Percentiles rank a stretch among this genome's conserved stretches.
These are phyloP conservation scores for Callospermophilus lateralis DNA, from an alignment of 2,113 vertebrate genomes.

Conservation along the genomic window DNA sequence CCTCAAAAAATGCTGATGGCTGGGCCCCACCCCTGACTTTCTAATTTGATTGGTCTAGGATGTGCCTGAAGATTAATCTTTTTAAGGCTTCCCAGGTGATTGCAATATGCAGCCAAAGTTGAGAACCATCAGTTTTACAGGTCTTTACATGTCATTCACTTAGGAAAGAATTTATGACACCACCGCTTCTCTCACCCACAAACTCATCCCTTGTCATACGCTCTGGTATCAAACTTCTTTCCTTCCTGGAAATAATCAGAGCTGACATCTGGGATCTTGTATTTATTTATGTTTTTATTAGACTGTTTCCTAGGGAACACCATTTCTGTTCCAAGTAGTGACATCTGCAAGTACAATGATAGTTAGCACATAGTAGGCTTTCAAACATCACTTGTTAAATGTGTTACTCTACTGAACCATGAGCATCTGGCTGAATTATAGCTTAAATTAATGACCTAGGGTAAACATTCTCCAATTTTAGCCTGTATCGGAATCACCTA, in stretches of 20 bases:
- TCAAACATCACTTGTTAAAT: neutral
- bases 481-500: neutral
- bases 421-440: neutral
- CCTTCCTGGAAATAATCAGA: conserved; percentile 29
- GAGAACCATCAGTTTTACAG: neutral
- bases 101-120: neutral
- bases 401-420: neutral
- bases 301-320: neutral
- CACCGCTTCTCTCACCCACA: neutral
- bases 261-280: neutral
- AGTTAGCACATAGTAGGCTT: neutral
- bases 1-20: neutral
- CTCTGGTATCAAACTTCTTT: conserved; percentile 1
- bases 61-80: neutral
- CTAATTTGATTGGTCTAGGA: neutral
- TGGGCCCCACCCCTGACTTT: neutral
- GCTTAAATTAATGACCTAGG: neutral
- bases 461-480: neutral
- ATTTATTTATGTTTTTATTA: conserved; percentile 38
- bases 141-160: neutral
- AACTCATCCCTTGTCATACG: neutral
- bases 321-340: neutral
- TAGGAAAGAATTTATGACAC: neutral
- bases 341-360: neutral
- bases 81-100: neutral